Evolutionary conservation across 2,113 vertebrate species (phyloP).

Genomic region (Thomomys bottae): DNA sequence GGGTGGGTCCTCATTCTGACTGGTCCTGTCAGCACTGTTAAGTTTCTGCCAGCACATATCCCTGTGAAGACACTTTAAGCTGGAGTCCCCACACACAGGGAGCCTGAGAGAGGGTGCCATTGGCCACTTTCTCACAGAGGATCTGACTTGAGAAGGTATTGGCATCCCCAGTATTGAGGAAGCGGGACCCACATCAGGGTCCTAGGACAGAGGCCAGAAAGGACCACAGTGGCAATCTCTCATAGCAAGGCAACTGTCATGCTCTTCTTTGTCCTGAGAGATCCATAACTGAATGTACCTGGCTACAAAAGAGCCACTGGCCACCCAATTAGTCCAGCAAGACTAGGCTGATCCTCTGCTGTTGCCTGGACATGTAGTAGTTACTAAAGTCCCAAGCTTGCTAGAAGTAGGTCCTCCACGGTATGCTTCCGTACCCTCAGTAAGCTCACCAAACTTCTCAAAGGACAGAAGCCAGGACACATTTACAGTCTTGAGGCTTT

Average conservation of each 20-base stretch:
- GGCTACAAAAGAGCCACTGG: background rate
- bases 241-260: background rate
- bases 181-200: background rate
- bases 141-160: slow-evolving; percentile 20
- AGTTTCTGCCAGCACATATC: background rate
- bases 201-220: background rate
- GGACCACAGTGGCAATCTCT: background rate
- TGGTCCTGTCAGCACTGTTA: background rate
- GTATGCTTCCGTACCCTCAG: background rate
- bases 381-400: slow-evolving; percentile 34
- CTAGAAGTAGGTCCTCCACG: background rate
- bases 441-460: background rate
- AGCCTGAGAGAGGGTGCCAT: background rate
- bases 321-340: background rate
- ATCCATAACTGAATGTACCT: slow-evolving; percentile 28
- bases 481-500: background rate
- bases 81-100: background rate
- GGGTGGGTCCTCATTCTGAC: background rate
- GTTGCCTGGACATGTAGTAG: background rate
- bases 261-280: slow-evolving; percentile 71
- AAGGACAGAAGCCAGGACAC: background rate
- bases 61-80: background rate
- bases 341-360: background rate
- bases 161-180: slow-evolving; percentile 8
- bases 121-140: slow-evolving; percentile 61